Conservation (phyloP, 2,113 vertebrate species). For the Campylomormyrus tamandua region DNA sequence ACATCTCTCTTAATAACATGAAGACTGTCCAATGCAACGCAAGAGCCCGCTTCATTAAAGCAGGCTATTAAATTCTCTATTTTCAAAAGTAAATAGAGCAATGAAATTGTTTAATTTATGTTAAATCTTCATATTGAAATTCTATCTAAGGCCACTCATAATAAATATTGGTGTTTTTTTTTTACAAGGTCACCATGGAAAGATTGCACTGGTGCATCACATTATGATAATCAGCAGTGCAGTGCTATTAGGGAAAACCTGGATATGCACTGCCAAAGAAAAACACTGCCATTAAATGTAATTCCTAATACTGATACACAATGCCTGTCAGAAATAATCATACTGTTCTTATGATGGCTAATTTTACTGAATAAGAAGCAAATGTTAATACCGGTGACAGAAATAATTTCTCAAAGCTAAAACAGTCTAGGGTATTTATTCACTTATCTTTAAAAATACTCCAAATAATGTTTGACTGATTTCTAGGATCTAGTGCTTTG, state of each 20-base stretch:
- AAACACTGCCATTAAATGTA: neutral
- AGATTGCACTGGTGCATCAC: neutral
- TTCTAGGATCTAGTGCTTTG: neutral
- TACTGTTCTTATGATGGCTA: neutral
- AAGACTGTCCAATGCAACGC: neutral
- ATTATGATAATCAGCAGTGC: neutral
- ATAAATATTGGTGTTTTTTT: neutral
- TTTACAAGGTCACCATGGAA: constrained; percentile 1
- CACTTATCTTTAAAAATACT: neutral
- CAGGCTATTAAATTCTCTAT: neutral
- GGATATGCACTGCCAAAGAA: neutral
- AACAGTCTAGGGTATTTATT: neutral
- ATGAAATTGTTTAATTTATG: neutral
- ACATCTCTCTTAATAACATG: constrained; percentile 1
- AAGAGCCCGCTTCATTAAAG: neutral
- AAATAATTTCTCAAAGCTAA: neutral
- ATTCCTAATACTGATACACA: neutral
- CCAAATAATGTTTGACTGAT: neutral
- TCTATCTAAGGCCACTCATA: neutral
- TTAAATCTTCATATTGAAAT: neutral
- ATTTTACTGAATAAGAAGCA: neutral
- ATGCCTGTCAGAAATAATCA: neutral
- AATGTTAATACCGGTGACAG: neutral
- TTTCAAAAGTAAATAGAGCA: constrained; percentile 1
- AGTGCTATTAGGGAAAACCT: neutral